Conservation (phyloP, 2,113 vertebrate species). For the Rutilus rutilus region DNA sequence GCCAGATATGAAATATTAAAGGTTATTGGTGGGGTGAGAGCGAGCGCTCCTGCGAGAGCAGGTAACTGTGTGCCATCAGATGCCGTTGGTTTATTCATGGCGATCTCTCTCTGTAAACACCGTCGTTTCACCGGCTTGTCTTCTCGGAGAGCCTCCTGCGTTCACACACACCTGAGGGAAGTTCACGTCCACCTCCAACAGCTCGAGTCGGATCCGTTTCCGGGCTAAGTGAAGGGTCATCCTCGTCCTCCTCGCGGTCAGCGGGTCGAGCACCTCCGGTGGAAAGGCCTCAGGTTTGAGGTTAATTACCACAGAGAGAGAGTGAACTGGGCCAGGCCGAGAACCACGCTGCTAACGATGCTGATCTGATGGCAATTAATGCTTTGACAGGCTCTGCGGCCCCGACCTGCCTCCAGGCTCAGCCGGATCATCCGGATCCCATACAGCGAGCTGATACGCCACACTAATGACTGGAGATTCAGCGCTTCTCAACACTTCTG, state of each 20-base stretch:
- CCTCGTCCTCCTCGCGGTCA: neutral
- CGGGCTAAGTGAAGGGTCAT: neutral
- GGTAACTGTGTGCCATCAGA: conserved; percentile 54
- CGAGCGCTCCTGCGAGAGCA: conserved; percentile 66
- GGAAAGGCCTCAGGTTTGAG: conserved; percentile 34
- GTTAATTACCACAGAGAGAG: conserved; percentile 45
- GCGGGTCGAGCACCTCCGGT: neutral
- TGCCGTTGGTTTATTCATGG: conserved; percentile 57
- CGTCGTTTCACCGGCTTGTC: neutral
- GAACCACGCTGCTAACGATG: conserved; percentile 74
- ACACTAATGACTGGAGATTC: neutral
- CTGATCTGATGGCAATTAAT: conserved; percentile 90
- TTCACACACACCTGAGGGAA: no score
- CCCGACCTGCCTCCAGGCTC: conserved; percentile 68
- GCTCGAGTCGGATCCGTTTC: neutral
- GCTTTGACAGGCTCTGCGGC: conserved; percentile 78
- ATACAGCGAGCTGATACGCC: neutral
- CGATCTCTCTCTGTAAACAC: conserved; percentile 62
- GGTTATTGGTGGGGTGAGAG: conserved; percentile 75
- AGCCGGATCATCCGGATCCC: neutral
- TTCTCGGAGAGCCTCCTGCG: neutral
- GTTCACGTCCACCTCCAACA: neutral
- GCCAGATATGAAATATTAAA: conserved; percentile 83
- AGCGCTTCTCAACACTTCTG: neutral
- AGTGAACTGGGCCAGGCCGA: conserved; percentile 31